Percentiles rank a stretch among this genome's conserved stretches.
phyloP scores from a whole-genome alignment of 2,888 invertebrate genomes.

The Cryptus armator region DNA sequence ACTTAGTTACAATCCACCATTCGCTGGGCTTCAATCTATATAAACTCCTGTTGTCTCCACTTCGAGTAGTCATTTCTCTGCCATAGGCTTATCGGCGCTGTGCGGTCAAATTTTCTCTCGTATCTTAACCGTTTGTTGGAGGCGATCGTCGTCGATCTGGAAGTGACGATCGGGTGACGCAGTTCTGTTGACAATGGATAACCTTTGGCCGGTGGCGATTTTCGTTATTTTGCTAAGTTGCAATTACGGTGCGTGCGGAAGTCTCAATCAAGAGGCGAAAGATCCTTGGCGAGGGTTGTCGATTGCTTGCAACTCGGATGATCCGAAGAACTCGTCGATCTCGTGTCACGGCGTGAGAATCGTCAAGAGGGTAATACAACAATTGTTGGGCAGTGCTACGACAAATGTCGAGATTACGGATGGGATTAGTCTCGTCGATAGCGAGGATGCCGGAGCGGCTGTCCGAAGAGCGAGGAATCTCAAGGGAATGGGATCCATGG shows the following conservation, averaged over 20 bases:
- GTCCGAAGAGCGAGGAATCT: conserved; percentile 85
- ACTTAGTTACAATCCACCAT: conserved; percentile 61
- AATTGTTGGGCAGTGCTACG: conserved; percentile 86
- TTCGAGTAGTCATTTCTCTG: conserved; percentile 74
- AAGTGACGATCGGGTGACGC: neutral
- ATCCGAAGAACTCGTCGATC: conserved; percentile 82
- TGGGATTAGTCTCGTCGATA: conserved; percentile 88
- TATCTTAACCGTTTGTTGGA: neutral
- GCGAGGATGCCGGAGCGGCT: conserved; percentile 84
- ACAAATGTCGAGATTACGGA: conserved; percentile 87
- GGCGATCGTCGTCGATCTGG: neutral
- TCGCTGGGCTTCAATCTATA: conserved; percentile 66
- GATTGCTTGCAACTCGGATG: conserved; percentile 70
- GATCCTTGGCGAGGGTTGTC: conserved; percentile 73
- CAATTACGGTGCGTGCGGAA: conserved; percentile 52
- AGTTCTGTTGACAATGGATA: conserved; percentile 20
- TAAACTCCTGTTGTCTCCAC: conserved; percentile 66
- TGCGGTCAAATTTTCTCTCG: conserved; percentile 50
- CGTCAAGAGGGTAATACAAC: conserved; percentile 86
- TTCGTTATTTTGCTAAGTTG: conserved; percentile 59
- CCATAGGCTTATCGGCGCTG: conserved; percentile 74
- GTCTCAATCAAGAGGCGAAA: conserved; percentile 44
- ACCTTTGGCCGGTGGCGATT: conserved; percentile 58
- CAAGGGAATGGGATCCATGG: conserved; percentile 85
- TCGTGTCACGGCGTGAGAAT: conserved; percentile 86